These are phyloP conservation scores for Athene cunicularia DNA, from an alignment of 2,113 vertebrate species.

Conservation along the genomic window DNA sequence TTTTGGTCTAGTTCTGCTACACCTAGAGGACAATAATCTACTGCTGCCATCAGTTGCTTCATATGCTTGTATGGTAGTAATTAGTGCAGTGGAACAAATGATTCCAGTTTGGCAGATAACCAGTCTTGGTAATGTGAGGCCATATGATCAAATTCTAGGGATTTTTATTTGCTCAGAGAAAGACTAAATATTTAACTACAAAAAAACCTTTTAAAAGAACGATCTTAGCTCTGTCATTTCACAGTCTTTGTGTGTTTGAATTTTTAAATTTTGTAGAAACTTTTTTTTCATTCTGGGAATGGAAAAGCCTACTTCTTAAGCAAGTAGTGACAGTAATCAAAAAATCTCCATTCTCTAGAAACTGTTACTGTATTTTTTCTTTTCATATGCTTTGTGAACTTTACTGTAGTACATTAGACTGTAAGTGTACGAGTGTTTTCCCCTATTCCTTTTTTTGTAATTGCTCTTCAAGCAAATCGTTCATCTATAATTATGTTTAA, in stretches of 20 bases:
- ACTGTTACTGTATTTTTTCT: not conserved
- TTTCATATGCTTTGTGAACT: not conserved
- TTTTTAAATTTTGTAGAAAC: not conserved
- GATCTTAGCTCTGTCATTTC: not conserved
- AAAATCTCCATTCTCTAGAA: not conserved
- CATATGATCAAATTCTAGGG: not conserved
- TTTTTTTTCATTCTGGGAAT: not conserved
- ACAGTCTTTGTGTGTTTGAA: not conserved
- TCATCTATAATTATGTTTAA: not conserved
- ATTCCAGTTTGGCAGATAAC: slow-evolving; percentile 27
- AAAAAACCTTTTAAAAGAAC: not conserved
- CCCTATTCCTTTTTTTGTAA: not conserved
- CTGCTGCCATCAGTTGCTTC: not conserved
- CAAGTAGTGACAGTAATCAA: fast-evolving
- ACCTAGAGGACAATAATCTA: slow-evolving; percentile 6
- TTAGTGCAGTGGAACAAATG: not conserved
- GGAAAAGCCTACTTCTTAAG: not conserved
- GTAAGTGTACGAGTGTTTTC: not conserved
- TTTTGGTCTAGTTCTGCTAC: slow-evolving; percentile 16
- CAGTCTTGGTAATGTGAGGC: not conserved
- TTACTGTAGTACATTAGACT: not conserved
- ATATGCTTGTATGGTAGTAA: not conserved
- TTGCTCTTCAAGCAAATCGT: not conserved
- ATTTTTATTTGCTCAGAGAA: slow-evolving; percentile 10
- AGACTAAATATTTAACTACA: not conserved